These are phyloP conservation scores for Megastigmus dorsalis DNA, from an alignment of 2,888 invertebrate species.

Conservation along the genomic window DNA sequence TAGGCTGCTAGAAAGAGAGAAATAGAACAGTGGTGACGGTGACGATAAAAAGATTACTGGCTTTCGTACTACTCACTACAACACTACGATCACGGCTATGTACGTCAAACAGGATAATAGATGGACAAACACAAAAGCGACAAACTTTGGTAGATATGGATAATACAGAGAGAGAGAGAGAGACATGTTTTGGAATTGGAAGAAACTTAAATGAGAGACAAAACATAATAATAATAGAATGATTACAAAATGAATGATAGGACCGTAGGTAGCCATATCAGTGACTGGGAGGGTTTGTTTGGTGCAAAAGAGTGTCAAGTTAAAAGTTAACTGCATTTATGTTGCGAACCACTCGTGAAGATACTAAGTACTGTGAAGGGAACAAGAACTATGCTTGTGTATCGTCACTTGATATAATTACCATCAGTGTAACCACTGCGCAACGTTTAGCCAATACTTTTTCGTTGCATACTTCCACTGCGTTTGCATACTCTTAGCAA, in stretches of 20 bases:
- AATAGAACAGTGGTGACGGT: constrained; percentile 74
- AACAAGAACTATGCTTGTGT: not conserved
- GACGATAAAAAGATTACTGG: constrained; percentile 72
- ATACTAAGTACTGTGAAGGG: too few species aligned
- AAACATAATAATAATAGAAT: constrained; percentile 41
- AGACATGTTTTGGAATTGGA: constrained; percentile 24
- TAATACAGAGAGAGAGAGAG: constrained; percentile 46
- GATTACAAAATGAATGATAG: constrained; percentile 42
- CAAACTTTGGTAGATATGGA: constrained; percentile 62
- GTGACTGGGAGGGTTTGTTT: too few species aligned
- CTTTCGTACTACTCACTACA: constrained; percentile 72
- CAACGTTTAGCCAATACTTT: constrained; percentile 71
- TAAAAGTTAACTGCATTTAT: too few species aligned
- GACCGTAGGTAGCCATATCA: constrained; percentile 47
- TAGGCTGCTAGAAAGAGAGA: constrained; percentile 75
- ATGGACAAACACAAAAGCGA: constrained; percentile 72
- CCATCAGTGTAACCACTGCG: constrained; percentile 69
- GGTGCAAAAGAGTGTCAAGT: too few species aligned
- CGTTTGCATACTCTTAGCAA: constrained; percentile 4
- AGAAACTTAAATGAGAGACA: constrained; percentile 45
- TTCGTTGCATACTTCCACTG: constrained; percentile 27
- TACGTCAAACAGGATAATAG: constrained; percentile 67
- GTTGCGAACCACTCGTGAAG: too few species aligned
- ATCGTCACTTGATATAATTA: constrained; percentile 58
- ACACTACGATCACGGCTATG: constrained; percentile 71